Percentiles rank a stretch among this genome's conserved stretches.
Conservation (phyloP, 1,140 invertebrate genomes). For the Armadillidium nasatum region DNA sequence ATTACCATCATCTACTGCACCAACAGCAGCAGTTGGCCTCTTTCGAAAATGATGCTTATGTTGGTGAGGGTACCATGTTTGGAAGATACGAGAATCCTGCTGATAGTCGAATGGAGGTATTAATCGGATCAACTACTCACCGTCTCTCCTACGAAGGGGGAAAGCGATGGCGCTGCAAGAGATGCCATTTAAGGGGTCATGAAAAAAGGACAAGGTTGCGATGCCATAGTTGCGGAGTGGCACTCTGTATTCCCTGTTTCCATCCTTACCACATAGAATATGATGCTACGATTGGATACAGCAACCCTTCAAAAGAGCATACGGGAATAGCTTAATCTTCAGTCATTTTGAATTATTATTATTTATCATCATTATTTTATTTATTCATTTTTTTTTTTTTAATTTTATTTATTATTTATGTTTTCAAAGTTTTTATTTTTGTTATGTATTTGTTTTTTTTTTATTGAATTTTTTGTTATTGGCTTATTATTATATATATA, state of each 20-base stretch:
- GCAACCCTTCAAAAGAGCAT: too few relatives aligned
- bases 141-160: slow-evolving; percentile 31
- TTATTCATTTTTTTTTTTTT: not conserved
- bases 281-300: not conserved
- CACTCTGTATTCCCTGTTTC: slow-evolving; percentile 34
- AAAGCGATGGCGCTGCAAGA: slow-evolving; percentile 35
- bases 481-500: not conserved
- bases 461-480: not conserved
- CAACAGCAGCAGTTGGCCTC: not conserved
- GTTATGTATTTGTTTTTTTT: not conserved
- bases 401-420: not conserved
- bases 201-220: slow-evolving; percentile 33
- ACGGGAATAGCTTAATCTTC: too few relatives aligned
- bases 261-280: slow-evolving; percentile 28
- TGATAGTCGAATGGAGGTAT: slow-evolving; percentile 24
- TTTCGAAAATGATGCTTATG: not conserved
- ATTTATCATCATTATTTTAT: not conserved
- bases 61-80: slow-evolving; percentile 17
- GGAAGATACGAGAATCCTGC: not conserved
- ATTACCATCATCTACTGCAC: too few relatives aligned
- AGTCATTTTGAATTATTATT: too few relatives aligned
- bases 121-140: slow-evolving; percentile 25
- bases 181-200: slow-evolving; percentile 31
- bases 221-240: slow-evolving; percentile 35
- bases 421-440: not conserved